Conservation (phyloP, 2,888 invertebrate genomes). For the Operophtera brumata region DNA sequence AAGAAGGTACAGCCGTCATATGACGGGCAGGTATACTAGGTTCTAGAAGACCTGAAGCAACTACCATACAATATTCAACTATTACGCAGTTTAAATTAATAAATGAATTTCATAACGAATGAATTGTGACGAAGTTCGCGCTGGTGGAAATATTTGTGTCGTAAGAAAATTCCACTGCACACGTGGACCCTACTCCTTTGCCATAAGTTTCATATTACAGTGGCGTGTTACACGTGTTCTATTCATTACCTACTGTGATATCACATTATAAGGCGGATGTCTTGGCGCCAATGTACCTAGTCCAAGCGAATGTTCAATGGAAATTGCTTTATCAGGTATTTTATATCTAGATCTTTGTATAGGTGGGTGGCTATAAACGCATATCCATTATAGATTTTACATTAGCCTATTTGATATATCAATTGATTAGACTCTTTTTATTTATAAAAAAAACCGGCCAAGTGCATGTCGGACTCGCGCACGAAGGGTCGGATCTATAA, state of each 20-base stretch:
- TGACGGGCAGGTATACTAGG: too few relatives aligned
- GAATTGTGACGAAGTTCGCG: conserved; percentile 11
- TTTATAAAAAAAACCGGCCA: too few relatives aligned
- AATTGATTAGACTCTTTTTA: too few relatives aligned
- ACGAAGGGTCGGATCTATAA: too few relatives aligned
- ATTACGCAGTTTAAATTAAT: conserved; percentile 1
- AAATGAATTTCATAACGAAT: conserved; percentile 5
- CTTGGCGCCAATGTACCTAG: conserved; percentile 20
- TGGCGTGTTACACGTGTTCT: conserved; percentile 7
- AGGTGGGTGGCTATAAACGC: not conserved
- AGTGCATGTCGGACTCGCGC: too few relatives aligned
- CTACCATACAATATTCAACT: not conserved
- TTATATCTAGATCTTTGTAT: not conserved
- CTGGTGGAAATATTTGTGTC: conserved; percentile 10
- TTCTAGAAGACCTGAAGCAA: too few relatives aligned
- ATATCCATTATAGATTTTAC: not conserved
- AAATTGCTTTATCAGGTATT: not conserved
- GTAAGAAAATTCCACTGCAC: conserved; percentile 2
- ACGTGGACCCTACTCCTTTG: not conserved
- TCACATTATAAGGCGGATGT: conserved; percentile 23
- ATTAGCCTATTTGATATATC: not conserved
- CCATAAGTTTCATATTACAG: conserved; percentile 2
- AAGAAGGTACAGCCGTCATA: too few relatives aligned
- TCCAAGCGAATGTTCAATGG: conserved; percentile 10
- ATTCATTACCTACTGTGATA: conserved; percentile 12